These are phyloP conservation scores for Champsocephalus esox DNA, from an alignment of 2,797 vertebrate species.

Conservation along the genomic window DNA sequence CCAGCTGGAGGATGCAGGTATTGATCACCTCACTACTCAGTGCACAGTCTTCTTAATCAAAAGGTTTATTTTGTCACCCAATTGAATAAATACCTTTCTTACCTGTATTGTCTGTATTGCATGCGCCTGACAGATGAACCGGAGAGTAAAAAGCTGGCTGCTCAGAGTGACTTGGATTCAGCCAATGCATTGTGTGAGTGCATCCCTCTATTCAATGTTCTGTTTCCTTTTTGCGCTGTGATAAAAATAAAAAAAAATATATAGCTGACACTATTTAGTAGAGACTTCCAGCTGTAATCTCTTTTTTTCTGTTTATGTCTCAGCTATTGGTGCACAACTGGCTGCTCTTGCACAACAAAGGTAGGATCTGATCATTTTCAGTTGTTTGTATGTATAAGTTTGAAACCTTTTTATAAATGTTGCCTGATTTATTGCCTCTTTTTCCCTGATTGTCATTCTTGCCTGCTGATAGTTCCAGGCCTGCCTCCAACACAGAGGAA, in stretches of 20 bases:
- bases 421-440: too few species aligned
- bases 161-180: slow-evolving; percentile 85
- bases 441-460: neutral
- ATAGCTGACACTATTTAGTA: neutral
- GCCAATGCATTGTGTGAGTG: slow-evolving; percentile 72
- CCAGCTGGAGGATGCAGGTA: slow-evolving; percentile 81
- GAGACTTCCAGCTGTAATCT: neutral
- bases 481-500: slow-evolving; percentile 87
- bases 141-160: slow-evolving; percentile 91
- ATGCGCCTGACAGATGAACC: slow-evolving; percentile 85
- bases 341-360: slow-evolving; percentile 90
- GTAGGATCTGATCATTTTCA: slow-evolving; percentile 68
- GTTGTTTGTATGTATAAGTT: neutral
- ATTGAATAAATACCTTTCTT: neutral
- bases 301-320: slow-evolving; percentile 27
- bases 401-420: neutral
- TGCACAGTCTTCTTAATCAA: neutral
- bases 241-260: neutral
- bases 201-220: neutral
- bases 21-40: neutral
- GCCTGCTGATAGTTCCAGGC: slow-evolving; percentile 51
- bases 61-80: neutral
- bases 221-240: neutral
- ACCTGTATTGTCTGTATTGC: neutral
- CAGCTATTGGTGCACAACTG: slow-evolving; percentile 88